These are phyloP conservation scores for Apomyelois bistriatella DNA, from an alignment of 2,888 invertebrate genomes.

Conservation along the genomic window DNA sequence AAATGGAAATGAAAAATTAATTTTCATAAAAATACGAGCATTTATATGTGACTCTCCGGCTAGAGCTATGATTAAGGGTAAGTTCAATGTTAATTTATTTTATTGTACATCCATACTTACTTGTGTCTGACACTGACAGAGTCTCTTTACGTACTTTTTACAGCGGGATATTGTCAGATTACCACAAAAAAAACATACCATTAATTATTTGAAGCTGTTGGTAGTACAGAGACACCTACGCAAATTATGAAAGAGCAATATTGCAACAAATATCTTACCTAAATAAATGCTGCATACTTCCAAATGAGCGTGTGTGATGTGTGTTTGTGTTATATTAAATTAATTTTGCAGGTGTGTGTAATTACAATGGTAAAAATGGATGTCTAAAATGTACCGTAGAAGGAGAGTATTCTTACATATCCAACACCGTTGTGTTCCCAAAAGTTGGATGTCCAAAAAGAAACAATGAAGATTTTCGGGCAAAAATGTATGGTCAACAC, in stretches of 20 bases:
- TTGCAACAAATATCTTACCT: too few species aligned
- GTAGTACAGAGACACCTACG: too few species aligned
- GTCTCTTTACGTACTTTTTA: too few species aligned
- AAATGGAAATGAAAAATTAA: neutral
- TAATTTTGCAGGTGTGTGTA: constrained; percentile 20
- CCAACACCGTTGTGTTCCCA: constrained; percentile 20
- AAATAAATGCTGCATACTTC: too few species aligned
- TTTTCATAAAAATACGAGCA: constrained; percentile 18
- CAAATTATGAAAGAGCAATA: too few species aligned
- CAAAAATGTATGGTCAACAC: constrained; percentile 24
- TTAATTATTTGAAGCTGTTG: too few species aligned
- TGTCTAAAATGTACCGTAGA: constrained; percentile 22
- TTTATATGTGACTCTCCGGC: constrained; percentile 22
- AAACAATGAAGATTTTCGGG: constrained; percentile 24
- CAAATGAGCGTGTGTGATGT: too few species aligned
- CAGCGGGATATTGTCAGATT: too few species aligned
- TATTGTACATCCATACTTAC: too few species aligned
- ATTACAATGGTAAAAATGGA: constrained; percentile 23
- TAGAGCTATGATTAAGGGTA: constrained; percentile 22
- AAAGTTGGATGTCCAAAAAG: constrained; percentile 11
- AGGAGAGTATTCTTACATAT: constrained; percentile 23
- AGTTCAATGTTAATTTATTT: constrained; percentile 15
- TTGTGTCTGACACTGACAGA: too few species aligned
- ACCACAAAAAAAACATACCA: too few species aligned
- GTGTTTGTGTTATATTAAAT: constrained; percentile 10